phyloP scores from a whole-genome alignment of 1,140 invertebrate species.

The Orchesella cincta region DNA sequence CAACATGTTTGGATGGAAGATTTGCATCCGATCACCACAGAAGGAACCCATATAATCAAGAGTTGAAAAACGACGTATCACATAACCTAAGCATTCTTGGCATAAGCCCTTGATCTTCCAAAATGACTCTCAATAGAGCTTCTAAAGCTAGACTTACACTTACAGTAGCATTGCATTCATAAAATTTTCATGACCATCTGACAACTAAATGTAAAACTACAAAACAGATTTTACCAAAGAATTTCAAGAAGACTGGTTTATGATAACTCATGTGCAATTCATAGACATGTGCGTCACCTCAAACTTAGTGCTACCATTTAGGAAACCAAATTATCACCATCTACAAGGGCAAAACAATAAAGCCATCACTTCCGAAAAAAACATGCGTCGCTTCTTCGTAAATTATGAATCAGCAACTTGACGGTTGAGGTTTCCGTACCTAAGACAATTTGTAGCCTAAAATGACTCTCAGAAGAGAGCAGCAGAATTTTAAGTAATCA shows the following conservation, averaged over 20 bases:
- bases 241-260: background rate
- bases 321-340: constrained; percentile 22
- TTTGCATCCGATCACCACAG: too few relatives aligned
- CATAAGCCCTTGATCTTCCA: constrained; percentile 22
- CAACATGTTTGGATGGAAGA: too few relatives aligned
- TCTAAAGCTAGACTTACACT: background rate
- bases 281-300: background rate
- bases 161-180: background rate
- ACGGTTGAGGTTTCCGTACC: too few relatives aligned
- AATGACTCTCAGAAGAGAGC: too few relatives aligned
- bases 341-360: constrained; percentile 21
- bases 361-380: constrained; percentile 1
- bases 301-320: background rate
- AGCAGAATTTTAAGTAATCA: too few relatives aligned
- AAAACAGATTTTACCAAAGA: too few relatives aligned
- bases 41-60: too few relatives aligned
- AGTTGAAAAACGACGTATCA: constrained; percentile 12
- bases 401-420: too few relatives aligned
- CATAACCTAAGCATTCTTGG: constrained; percentile 11
- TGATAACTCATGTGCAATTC: background rate
- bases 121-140: background rate
- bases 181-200: background rate
- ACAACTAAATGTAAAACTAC: too few relatives aligned
- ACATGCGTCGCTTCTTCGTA: background rate
- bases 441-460: too few relatives aligned